Evolutionary conservation across 2,113 vertebrate species (phyloP).

Genomic region (Rousettus leschenaultii): DNA sequence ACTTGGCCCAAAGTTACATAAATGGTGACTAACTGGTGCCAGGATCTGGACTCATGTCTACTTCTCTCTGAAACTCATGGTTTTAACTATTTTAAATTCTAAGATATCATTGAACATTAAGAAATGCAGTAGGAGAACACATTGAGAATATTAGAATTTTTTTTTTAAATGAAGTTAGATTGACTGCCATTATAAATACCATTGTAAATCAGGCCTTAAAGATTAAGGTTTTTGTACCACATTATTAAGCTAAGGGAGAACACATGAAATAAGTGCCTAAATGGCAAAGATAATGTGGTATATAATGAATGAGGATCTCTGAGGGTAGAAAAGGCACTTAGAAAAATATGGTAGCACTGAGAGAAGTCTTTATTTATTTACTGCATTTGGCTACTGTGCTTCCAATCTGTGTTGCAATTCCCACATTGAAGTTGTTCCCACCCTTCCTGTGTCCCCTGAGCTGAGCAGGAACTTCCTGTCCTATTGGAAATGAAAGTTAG

Average conservation of each 20-base stretch:
- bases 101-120: neutral
- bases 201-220: neutral
- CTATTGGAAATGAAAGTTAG: constrained; percentile 69
- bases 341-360: neutral
- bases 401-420: constrained; percentile 37
- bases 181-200: neutral
- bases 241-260: neutral
- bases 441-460: constrained; percentile 76
- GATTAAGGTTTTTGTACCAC: neutral
- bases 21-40: neutral
- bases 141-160: neutral
- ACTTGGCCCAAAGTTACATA: neutral
- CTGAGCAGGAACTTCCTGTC: constrained; percentile 73
- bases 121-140: neutral
- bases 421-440: constrained; percentile 64
- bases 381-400: neutral
- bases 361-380: neutral
- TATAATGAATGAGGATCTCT: constrained; percentile 33
- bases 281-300: neutral
- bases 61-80: neutral
- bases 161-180: constrained; percentile 22
- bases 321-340: neutral
- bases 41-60: neutral
- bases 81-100: neutral
- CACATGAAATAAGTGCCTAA: neutral